These are phyloP conservation scores for Oreocharis arfaki DNA, from an alignment of 2,113 vertebrate species.

Conservation along the genomic window DNA sequence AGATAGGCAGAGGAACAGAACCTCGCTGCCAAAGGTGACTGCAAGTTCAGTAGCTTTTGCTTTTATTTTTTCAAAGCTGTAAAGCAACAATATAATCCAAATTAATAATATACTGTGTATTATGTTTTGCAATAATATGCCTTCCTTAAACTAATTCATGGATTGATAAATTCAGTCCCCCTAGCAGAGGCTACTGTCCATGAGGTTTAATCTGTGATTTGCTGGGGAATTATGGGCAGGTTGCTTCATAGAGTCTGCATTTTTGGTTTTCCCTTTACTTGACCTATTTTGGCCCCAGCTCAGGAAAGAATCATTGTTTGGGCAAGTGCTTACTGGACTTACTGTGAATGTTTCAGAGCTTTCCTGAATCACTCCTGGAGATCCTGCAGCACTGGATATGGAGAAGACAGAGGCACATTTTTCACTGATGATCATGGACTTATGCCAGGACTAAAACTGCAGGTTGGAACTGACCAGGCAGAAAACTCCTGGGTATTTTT, in stretches of 20 bases:
- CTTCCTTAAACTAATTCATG: constrained; percentile 36
- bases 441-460: background rate
- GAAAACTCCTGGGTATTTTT: background rate
- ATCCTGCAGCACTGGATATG: background rate
- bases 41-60: constrained; percentile 32
- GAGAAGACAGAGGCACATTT: background rate
- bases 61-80: constrained; percentile 1
- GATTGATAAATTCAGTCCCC: background rate
- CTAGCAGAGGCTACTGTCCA: background rate
- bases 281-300: background rate
- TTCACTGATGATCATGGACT: background rate
- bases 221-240: background rate
- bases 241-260: background rate
- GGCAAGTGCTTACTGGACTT: background rate
- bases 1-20: constrained; percentile 41
- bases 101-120: constrained; percentile 2
- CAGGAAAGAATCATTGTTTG: background rate
- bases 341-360: background rate
- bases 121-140: background rate
- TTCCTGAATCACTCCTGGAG: background rate
- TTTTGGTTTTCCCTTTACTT: background rate
- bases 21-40: constrained; percentile 8
- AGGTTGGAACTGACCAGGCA: background rate
- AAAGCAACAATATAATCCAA: constrained; percentile 29
- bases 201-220: background rate